A percentile compares a stretch with the other conserved stretches of the same genome.
phyloP scores from a whole-genome alignment of 1,140 invertebrate species.

The Leptoteleia sp. region DNA sequence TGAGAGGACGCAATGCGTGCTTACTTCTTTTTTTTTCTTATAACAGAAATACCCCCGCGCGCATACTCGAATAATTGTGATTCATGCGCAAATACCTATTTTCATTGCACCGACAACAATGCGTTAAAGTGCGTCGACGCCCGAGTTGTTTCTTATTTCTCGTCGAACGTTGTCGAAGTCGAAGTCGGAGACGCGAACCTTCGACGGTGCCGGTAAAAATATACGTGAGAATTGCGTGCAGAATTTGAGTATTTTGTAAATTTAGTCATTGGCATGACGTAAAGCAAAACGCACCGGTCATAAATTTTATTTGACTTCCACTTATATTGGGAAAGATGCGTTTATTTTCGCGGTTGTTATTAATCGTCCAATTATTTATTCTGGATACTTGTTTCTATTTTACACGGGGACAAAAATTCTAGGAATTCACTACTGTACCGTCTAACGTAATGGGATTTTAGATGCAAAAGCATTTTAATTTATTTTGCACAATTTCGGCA shows the following conservation, averaged over 20 bases:
- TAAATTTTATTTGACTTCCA: too few relatives aligned
- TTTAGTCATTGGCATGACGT: background rate
- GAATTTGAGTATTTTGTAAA: background rate
- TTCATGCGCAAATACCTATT: constrained; percentile 25
- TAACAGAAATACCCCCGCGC: constrained; percentile 25
- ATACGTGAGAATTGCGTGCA: constrained; percentile 11
- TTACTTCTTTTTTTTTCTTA: constrained; percentile 13
- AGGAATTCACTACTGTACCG: too few relatives aligned
- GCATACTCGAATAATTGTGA: constrained; percentile 20
- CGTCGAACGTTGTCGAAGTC: constrained; percentile 1
- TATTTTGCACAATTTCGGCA: too few relatives aligned
- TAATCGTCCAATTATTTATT: too few relatives aligned
- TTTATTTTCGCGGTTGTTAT: too few relatives aligned
- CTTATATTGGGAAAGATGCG: too few relatives aligned
- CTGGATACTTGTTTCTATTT: too few relatives aligned
- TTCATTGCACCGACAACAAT: constrained; percentile 39
- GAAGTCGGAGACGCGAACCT: background rate
- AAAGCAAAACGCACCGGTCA: background rate
- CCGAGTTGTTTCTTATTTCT: constrained; percentile 1
- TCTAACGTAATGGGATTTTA: too few relatives aligned
- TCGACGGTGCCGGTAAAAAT: constrained; percentile 1
- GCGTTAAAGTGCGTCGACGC: constrained; percentile 1
- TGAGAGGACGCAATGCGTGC: constrained; percentile 1
- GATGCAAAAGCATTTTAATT: too few relatives aligned
- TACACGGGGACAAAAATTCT: too few relatives aligned